Evolutionary conservation across 1,140 invertebrate genomes (phyloP), one percentile per base, ranked within the genome.

Genomic region (Dermatophagoides farinae): DNA sequence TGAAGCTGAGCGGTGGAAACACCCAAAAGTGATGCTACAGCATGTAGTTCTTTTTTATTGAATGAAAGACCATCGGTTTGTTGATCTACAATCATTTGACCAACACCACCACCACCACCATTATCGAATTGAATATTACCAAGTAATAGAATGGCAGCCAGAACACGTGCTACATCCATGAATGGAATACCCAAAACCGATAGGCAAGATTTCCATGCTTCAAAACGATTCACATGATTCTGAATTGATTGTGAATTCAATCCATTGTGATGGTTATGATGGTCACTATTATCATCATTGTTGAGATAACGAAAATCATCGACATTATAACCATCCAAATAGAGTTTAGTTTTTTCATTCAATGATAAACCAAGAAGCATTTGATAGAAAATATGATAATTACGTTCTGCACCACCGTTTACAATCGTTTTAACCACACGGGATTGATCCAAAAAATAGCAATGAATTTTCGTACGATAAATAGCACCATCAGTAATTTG

Each of bases 341-440:
- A 84, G 1, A 92, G 74, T 73, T 66, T 65, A 18, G 63, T 76
- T 77, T 88, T 78, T 73, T 93, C 90, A 65, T 93, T 88, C 50
- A 80, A 72, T 14, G 82, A 82, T 1, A 96, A 77, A 5, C 89
- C 89, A 16, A 88, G 88, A 25, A 96, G 74, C 83, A 96, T 85
- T 74, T 96, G 89, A 74, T 96, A 96, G 75, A 96, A 96, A 69
- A 95, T 92, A 69, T 95, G 89, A 70, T 92, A 96, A 74, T 93
- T 95, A 68, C 90, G 89, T 73, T 93, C 89, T 67, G 84, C 82
- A 10, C 82, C 76, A 31, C 31, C 31, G 8, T 8, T 8, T 4
- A 31, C 31, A 63, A 87, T 74, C 10, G 53, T 86, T 37, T 80
- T 76, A 61, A 91, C 88, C 16, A 93, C 88, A 57, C 90, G 79